Conservation (phyloP, 2,113 vertebrate genomes). For the Bubo scandiacus region DNA sequence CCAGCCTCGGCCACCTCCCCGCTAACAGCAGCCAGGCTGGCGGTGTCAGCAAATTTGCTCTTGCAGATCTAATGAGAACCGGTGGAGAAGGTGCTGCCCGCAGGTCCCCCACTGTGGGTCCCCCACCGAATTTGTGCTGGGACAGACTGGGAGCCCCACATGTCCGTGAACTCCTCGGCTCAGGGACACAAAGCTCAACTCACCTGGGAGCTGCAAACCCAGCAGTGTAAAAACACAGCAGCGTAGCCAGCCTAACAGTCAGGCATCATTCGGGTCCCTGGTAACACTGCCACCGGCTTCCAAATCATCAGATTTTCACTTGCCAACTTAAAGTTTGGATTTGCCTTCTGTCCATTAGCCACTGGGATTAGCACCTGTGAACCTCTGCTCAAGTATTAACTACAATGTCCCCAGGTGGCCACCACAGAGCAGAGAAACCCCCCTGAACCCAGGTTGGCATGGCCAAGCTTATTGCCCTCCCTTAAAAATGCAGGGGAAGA, state of each 20-base stretch:
- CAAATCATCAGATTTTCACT: neutral
- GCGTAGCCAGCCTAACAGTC: accelerated
- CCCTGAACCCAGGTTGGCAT: accelerated
- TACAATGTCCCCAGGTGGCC: neutral
- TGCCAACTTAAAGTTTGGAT: neutral
- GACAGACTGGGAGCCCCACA: accelerated
- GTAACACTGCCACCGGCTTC: neutral
- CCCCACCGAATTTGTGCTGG: neutral
- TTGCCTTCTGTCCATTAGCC: neutral
- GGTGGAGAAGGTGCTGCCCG: neutral
- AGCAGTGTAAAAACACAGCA: neutral
- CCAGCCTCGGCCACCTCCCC: neutral
- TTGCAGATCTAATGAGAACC: neutral
- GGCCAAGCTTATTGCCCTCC: neutral
- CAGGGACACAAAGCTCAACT: accelerated
- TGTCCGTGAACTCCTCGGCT: accelerated
- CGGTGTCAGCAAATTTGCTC: neutral
- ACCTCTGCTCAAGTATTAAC: neutral
- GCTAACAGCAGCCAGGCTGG: neutral
- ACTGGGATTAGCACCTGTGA: neutral
- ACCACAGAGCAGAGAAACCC: neutral
- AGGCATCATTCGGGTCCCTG: neutral
- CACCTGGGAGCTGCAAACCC: neutral
- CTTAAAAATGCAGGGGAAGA: neutral
- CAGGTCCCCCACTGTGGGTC: neutral